Evolutionary conservation across 2,888 invertebrate genomes (phyloP).

Genomic region (Formica aserva): DNA sequence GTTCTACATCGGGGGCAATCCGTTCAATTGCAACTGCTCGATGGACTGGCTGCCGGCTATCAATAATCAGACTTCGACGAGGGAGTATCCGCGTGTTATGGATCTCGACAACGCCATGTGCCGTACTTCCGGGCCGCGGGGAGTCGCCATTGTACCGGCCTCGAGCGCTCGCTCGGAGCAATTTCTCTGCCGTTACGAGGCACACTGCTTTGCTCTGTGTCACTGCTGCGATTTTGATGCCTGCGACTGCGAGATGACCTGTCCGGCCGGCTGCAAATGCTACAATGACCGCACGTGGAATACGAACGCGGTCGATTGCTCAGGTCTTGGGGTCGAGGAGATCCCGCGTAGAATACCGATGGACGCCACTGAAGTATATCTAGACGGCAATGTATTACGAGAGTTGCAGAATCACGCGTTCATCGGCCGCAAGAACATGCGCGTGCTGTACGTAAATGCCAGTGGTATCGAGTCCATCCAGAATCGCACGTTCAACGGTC

Average conservation of each 20-base stretch:
- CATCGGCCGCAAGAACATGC: constrained; percentile 95
- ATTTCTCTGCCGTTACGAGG: constrained; percentile 96
- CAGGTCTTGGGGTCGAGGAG: constrained; percentile 91
- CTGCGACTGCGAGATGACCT: constrained; percentile 98
- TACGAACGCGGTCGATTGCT: constrained; percentile 96
- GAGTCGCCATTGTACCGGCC: constrained; percentile 92
- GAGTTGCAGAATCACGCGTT: constrained; percentile 95
- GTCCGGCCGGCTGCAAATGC: constrained; percentile 97
- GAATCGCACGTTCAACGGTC: constrained; percentile 96
- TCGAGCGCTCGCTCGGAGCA: constrained; percentile 92
- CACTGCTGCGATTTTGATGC: constrained; percentile 98
- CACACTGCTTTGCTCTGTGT: constrained; percentile 97
- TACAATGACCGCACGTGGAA: constrained; percentile 98
- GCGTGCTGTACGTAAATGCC: constrained; percentile 93
- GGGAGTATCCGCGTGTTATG: constrained; percentile 95
- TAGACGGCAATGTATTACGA: constrained; percentile 95
- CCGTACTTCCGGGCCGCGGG: constrained; percentile 93
- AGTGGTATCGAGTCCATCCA: constrained; percentile 94
- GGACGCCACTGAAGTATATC: constrained; percentile 97
- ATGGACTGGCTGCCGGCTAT: constrained; percentile 98
- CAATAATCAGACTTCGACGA: constrained; percentile 93
- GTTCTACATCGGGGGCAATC: constrained; percentile 96
- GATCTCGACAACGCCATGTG: constrained; percentile 96
- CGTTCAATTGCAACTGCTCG: constrained; percentile 97
- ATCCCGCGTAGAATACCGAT: constrained; percentile 96